A percentile compares a stretch with the other conserved stretches of the same genome.
Evolutionary conservation across 2,797 vertebrate genomes (phyloP).

Genomic region (Pseudomugil tenellus): DNA sequence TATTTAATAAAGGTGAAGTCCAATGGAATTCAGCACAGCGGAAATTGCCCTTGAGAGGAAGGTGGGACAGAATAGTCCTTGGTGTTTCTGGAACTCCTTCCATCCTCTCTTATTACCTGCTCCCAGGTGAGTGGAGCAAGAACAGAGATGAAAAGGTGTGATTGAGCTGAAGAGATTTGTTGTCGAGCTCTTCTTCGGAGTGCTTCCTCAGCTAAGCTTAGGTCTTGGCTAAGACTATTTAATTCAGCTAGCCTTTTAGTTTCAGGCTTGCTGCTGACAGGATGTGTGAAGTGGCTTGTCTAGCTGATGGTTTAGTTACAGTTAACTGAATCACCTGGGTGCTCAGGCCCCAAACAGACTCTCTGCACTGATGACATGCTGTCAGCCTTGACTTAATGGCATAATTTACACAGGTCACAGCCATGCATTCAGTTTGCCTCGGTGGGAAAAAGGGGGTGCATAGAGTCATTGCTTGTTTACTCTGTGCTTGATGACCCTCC

Average conservation of each 20-base stretch:
- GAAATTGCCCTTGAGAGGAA: not conserved
- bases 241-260: slow-evolving; percentile 32
- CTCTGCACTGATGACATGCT: slow-evolving; percentile 65
- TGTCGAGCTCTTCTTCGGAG: slow-evolving; percentile 14
- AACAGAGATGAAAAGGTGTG: slow-evolving; percentile 40
- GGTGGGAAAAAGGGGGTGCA: slow-evolving; percentile 48
- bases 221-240: slow-evolving; percentile 23
- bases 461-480: slow-evolving; percentile 79
- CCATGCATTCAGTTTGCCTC: slow-evolving; percentile 61
- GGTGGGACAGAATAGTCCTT: slow-evolving; percentile 1
- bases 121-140: not conserved
- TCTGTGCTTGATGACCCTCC: slow-evolving; percentile 80
- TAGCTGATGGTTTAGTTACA: slow-evolving; percentile 45
- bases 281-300: slow-evolving; percentile 55
- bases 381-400: slow-evolving; percentile 65
- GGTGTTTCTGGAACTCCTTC: not conserved
- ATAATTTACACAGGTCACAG: slow-evolving; percentile 77
- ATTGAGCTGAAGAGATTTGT: slow-evolving; percentile 17
- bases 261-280: slow-evolving; percentile 28
- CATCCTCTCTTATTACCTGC: slow-evolving; percentile 19
- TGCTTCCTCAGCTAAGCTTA: slow-evolving; percentile 9
- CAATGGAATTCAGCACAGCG: not conserved
- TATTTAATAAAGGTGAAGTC: not conserved
- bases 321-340: slow-evolving; percentile 72
- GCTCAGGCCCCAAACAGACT: slow-evolving; percentile 61